phyloP scores from a whole-genome alignment of 1,140 invertebrate genomes.

The Potamilus streckersoni region DNA sequence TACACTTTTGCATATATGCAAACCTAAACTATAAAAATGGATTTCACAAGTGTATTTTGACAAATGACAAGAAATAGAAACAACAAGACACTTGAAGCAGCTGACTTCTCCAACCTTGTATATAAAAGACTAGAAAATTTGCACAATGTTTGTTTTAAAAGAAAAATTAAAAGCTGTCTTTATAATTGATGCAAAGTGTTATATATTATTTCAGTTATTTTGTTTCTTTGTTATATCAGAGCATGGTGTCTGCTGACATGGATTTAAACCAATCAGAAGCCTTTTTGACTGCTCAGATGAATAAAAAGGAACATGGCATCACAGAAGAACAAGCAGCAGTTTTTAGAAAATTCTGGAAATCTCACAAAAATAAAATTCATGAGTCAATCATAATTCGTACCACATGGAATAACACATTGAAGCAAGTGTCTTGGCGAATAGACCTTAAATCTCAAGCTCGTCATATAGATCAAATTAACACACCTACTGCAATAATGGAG shows the following conservation, averaged over 20 bases:
- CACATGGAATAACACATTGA: slow-evolving; percentile 61
- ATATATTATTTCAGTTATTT: too few species aligned
- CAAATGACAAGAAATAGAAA: too few species aligned
- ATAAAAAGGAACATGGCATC: slow-evolving; percentile 56
- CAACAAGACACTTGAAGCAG: background rate
- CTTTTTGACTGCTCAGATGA: slow-evolving; percentile 62
- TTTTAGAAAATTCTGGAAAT: slow-evolving; percentile 65
- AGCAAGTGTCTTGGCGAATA: slow-evolving; percentile 63
- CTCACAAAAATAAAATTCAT: slow-evolving; percentile 63
- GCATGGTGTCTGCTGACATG: slow-evolving; percentile 63
- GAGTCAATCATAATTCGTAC: slow-evolving; percentile 58
- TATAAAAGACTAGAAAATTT: background rate
- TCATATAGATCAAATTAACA: slow-evolving; percentile 59
- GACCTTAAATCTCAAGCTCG: slow-evolving; percentile 63
- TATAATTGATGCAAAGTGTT: too few species aligned
- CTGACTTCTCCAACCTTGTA: background rate
- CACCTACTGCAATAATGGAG: slow-evolving; percentile 65
- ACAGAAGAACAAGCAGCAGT: slow-evolving; percentile 61
- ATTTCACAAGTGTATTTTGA: too few species aligned
- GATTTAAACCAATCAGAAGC: slow-evolving; percentile 64
- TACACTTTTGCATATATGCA: too few species aligned
- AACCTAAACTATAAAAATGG: too few species aligned
- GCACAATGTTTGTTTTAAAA: background rate
- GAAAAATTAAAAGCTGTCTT: too few species aligned
- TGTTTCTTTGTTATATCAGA: slow-evolving; percentile 49